Percentiles rank a stretch among this genome's conserved stretches.
Conservation (phyloP, 1,140 invertebrate species). For the Formica exsecta region DNA sequence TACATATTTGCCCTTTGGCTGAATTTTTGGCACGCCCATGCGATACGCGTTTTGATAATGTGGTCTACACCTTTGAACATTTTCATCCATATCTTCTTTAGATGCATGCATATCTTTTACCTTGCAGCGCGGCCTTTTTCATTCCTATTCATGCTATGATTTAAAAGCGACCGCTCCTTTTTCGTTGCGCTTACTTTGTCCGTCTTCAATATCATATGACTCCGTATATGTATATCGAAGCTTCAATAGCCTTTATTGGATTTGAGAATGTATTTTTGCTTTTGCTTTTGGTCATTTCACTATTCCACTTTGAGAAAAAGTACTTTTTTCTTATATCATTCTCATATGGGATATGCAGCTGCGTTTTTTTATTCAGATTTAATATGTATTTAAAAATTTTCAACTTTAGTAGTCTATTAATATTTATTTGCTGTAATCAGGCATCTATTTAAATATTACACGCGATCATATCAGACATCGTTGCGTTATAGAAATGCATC, state of each 20-base stretch:
- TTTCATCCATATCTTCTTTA: conserved; percentile 20
- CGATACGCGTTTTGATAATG: conserved; percentile 6
- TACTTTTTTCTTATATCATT: neutral
- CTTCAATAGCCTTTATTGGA: conserved; percentile 28
- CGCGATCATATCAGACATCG: neutral
- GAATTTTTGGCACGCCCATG: conserved; percentile 7
- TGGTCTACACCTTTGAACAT: neutral
- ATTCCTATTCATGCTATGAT: conserved; percentile 48
- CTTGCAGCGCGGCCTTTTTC: conserved; percentile 15
- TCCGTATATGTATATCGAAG: conserved; percentile 16
- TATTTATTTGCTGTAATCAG: neutral
- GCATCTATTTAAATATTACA: neutral
- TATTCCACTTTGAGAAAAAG: neutral
- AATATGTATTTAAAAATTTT: neutral
- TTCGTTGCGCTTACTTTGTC: conserved; percentile 48
- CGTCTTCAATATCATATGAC: conserved; percentile 48
- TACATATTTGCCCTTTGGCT: neutral
- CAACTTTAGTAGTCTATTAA: neutral
- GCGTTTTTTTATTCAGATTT: neutral
- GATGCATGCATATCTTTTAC: conserved; percentile 13
- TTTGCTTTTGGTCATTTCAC: neutral
- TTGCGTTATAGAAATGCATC: conserved; percentile 5
- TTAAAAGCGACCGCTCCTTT: conserved; percentile 48
- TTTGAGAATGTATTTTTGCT: conserved; percentile 16
- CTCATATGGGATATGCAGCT: neutral